Evolutionary conservation across 2,888 invertebrate species (phyloP), one percentile per base, ranked within the genome.

Genomic region (Sussaba pulchella): DNA sequence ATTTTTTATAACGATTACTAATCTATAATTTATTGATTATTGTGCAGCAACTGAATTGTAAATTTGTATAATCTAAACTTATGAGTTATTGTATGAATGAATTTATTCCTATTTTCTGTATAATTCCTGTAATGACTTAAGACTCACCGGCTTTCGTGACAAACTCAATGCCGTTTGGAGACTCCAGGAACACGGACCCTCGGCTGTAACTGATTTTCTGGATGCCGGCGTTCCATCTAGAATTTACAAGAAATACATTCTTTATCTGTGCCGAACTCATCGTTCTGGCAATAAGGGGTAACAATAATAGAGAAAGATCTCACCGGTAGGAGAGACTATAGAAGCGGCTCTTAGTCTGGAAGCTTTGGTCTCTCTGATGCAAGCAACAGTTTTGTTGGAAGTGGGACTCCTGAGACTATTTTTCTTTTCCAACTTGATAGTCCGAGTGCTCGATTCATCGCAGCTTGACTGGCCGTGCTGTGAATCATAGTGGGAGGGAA

Each of bases 291-390:
- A 19, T 17, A 17, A 26, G 14, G 1, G 36, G 8, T 17, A 64
- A 31, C 4, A 31, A 9, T 41, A 6, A 61, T 61, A 0, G 26
- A 24, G 21, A 9, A 4, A 10, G 10, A 71, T 36, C 47, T 84
- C 69, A 89, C 89, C 88, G 79, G 85, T 88, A 54, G 88, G 86
- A 8, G 89, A 87, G 67, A 85, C 87, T 59, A 89, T 88, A 10
- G 90, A 89, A 24, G 88, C 90, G 64, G 88, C 90, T 26, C 88
- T 84, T 71, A 89, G 84, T 85, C 89, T 88, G 50, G 89, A 89
- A 80, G 89, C 84, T 85, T 86, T 89, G 50, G 89, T 89, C 66
- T 89, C 89, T 70, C 89, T 86, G 81, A 89, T 88, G 14, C 36
- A 36, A 36, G 57, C 45, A 8, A 17, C 57, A 52, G 87, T 84